phyloP scores from a whole-genome alignment of 2,113 vertebrate genomes.

The Peromyscus leucopus region DNA sequence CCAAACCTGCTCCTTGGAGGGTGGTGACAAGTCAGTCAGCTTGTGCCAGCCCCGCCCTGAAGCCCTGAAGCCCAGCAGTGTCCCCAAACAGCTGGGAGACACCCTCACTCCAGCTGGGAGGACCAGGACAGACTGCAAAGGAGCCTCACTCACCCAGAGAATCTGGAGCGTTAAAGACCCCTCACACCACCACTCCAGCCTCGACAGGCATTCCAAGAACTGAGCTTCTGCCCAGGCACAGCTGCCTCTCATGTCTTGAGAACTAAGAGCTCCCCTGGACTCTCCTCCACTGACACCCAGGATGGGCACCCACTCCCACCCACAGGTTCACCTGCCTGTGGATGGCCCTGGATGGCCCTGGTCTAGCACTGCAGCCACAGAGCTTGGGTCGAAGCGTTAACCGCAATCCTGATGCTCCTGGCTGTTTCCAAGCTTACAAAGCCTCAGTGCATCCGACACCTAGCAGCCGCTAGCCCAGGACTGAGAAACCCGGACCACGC shows the following conservation, averaged over 20 bases:
- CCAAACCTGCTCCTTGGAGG: background rate
- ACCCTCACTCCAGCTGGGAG: background rate
- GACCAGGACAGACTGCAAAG: background rate
- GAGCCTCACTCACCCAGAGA: background rate
- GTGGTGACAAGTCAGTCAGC: background rate
- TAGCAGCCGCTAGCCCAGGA: background rate
- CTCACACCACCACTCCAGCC: background rate
- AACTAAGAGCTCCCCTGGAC: background rate
- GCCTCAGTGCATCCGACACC: background rate
- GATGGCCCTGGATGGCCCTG: no score
- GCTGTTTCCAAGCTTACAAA: background rate
- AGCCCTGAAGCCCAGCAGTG: background rate
- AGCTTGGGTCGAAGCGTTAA: background rate
- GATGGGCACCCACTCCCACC: background rate
- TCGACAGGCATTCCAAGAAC: background rate
- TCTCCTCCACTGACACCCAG: background rate
- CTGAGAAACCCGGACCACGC: background rate
- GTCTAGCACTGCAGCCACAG: background rate
- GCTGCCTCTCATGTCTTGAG: background rate
- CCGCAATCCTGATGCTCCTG: background rate
- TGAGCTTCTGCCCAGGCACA: background rate
- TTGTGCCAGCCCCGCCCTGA: background rate
- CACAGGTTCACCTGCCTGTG: no score
- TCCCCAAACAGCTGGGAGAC: background rate
- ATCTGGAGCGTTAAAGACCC: background rate